Evolutionary conservation across 2,888 invertebrate species (phyloP).

Genomic region (Aethes cnicana): DNA sequence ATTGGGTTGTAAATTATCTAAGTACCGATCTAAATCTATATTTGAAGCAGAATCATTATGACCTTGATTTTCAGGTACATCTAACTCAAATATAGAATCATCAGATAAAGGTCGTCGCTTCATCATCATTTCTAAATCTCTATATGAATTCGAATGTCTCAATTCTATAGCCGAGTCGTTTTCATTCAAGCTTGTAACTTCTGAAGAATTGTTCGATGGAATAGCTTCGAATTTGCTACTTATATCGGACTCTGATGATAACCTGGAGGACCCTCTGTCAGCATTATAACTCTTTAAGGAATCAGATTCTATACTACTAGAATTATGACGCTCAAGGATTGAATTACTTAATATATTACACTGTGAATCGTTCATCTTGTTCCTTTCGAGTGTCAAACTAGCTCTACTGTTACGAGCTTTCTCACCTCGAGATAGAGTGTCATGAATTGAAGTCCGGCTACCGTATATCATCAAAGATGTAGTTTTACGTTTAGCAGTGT

Average conservation of each 20-base stretch:
- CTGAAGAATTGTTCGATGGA: constrained; percentile 69
- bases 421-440: constrained; percentile 76
- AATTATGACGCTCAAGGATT: constrained; percentile 61
- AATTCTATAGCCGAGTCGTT: constrained; percentile 80
- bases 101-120: constrained; percentile 89
- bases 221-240: constrained; percentile 76
- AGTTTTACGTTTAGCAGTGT: constrained; percentile 71
- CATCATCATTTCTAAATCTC: constrained; percentile 83
- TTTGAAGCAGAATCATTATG: constrained; percentile 74
- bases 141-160: constrained; percentile 66
- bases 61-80: constrained; percentile 81
- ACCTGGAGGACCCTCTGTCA: constrained; percentile 71
- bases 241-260: constrained; percentile 74
- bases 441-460: constrained; percentile 76
- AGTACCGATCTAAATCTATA: constrained; percentile 86
- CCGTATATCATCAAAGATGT: constrained; percentile 79
- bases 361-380: constrained; percentile 52
- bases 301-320: constrained; percentile 69
- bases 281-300: constrained; percentile 73
- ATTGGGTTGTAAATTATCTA: constrained; percentile 84
- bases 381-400: constrained; percentile 64
- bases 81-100: constrained; percentile 87
- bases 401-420: constrained; percentile 75
- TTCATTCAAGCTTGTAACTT: constrained; percentile 68
- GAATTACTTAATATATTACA: constrained; percentile 55